phyloP scores from a whole-genome alignment of 1,140 invertebrate species.

The Monomorium pharaonis region DNA sequence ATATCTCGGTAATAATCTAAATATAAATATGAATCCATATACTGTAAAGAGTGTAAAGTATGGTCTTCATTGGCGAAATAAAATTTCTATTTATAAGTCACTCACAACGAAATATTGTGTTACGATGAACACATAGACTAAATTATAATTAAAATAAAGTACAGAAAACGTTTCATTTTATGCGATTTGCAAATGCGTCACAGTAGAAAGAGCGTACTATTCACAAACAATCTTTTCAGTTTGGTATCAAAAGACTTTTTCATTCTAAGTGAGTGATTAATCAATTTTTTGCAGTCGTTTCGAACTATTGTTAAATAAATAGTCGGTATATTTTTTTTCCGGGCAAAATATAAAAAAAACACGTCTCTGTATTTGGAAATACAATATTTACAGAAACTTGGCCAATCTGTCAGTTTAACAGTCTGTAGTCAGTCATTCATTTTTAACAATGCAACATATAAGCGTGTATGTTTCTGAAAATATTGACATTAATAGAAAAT shows the following conservation, averaged over 20 bases:
- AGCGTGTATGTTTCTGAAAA: neutral
- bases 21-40: neutral
- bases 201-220: neutral
- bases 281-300: neutral
- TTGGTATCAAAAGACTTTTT: conserved; percentile 19
- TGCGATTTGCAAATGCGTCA: neutral
- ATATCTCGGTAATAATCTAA: neutral
- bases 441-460: neutral
- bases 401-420: conserved; percentile 8
- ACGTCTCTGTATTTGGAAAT: neutral
- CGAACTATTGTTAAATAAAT: neutral
- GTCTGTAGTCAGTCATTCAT: neutral
- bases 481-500: conserved; percentile 9
- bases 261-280: neutral
- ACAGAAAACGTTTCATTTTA: neutral
- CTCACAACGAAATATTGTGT: neutral
- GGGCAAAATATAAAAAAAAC: neutral
- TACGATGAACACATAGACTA: neutral
- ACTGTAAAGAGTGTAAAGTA: neutral
- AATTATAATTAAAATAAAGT: neutral
- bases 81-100: neutral
- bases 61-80: no score
- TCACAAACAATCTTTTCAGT: neutral
- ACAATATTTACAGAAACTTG: conserved; percentile 1
- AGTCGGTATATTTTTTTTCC: neutral